Conservation (phyloP, 1,140 invertebrate species). For the Meloidogyne chitwoodi region DNA sequence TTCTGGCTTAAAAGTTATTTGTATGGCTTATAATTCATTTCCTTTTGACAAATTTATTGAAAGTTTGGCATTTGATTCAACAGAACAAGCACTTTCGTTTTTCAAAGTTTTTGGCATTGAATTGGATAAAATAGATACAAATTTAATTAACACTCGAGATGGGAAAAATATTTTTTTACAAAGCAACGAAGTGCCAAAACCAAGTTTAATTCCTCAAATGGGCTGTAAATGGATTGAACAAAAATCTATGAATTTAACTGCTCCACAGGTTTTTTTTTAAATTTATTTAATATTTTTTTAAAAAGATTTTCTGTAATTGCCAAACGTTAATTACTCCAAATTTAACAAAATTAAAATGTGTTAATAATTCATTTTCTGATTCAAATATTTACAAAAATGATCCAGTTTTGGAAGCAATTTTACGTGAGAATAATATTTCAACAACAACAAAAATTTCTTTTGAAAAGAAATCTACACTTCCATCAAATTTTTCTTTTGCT, state of each 20-base stretch:
- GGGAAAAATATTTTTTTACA: slow-evolving; percentile 15
- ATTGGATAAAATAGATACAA: slow-evolving; percentile 18
- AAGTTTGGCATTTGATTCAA: slow-evolving; percentile 19
- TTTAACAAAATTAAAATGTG: neutral
- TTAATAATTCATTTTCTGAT: slow-evolving; percentile 16
- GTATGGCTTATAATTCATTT: slow-evolving; percentile 21
- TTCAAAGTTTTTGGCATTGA: slow-evolving; percentile 19
- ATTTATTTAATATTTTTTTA: neutral
- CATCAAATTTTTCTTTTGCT: neutral
- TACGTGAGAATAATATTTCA: neutral
- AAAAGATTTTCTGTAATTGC: slow-evolving; percentile 20
- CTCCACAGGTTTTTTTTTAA: neutral
- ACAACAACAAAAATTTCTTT: neutral
- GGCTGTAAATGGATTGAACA: slow-evolving; percentile 16
- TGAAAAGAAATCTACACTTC: neutral
- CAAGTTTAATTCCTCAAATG: neutral
- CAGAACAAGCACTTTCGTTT: slow-evolving; percentile 10
- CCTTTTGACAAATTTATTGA: slow-evolving; percentile 23
- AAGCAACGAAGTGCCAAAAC: neutral
- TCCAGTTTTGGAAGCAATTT: slow-evolving; percentile 3
- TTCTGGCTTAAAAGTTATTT: slow-evolving; percentile 19
- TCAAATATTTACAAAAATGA: slow-evolving; percentile 14
- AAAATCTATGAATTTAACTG: slow-evolving; percentile 2
- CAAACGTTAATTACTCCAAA: neutral
- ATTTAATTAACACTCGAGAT: slow-evolving; percentile 14